phyloP scores from a whole-genome alignment of 2,888 invertebrate species.

The Thelaira solivaga region DNA sequence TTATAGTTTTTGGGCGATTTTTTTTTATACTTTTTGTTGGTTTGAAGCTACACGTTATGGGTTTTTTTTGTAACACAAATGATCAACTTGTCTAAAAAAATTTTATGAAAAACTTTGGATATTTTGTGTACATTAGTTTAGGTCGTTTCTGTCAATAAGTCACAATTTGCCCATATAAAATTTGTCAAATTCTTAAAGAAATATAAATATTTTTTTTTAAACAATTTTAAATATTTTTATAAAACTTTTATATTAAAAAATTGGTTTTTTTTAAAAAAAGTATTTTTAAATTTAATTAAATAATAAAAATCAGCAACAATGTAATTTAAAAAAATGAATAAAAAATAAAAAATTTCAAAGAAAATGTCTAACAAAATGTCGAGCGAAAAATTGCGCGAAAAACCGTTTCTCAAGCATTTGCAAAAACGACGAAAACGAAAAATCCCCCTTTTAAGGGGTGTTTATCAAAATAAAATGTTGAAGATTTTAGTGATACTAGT shows the following conservation, averaged over 20 bases:
- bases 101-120: no score
- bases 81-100: no score
- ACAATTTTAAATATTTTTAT: slow-evolving; percentile 56
- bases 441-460: slow-evolving; percentile 36
- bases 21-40: no score
- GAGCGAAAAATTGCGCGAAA: slow-evolving; percentile 64
- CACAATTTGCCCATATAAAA: no score
- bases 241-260: background rate
- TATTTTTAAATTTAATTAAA: background rate
- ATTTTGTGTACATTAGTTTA: no score
- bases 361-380: slow-evolving; percentile 42
- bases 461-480: slow-evolving; percentile 60
- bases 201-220: no score
- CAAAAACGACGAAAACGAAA: slow-evolving; percentile 57
- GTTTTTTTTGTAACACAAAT: no score
- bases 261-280: background rate
- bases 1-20: no score
- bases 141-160: no score
- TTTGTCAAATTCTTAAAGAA: no score
- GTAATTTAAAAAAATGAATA: slow-evolving; percentile 43
- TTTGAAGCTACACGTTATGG: no score
- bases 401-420: slow-evolving; percentile 65
- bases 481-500: slow-evolving; percentile 54
- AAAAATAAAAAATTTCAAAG: slow-evolving; percentile 9
- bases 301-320: slow-evolving; percentile 25